Evolutionary conservation across 1,140 invertebrate species (phyloP).

Genomic region (Telenomus remus): DNA sequence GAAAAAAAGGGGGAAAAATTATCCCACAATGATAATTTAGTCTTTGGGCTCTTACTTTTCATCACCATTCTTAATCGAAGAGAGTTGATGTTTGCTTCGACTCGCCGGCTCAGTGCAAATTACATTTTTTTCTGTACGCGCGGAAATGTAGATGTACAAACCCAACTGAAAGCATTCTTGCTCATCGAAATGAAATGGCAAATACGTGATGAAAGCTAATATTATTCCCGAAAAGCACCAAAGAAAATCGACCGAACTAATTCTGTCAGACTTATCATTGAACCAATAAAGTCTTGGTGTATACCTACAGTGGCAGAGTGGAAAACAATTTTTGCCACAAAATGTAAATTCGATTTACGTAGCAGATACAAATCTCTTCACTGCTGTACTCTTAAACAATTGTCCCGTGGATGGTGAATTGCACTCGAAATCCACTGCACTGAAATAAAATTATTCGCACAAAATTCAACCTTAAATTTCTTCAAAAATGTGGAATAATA

Average conservation of each 20-base stretch:
- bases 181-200: too few relatives aligned
- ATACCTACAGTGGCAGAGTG: too few relatives aligned
- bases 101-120: slow-evolving; percentile 1
- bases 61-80: too few relatives aligned
- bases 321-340: too few relatives aligned
- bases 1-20: neutral
- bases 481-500: slow-evolving; percentile 2
- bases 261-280: too few relatives aligned
- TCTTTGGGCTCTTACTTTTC: too few relatives aligned
- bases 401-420: slow-evolving; percentile 23
- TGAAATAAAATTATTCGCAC: slow-evolving; percentile 11
- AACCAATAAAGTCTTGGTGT: too few relatives aligned
- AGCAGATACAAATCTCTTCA: slow-evolving; percentile 26
- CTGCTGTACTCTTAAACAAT: slow-evolving; percentile 20
- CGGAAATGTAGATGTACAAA: neutral
- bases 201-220: too few relatives aligned
- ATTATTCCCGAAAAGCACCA: too few relatives aligned
- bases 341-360: slow-evolving; percentile 6
- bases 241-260: too few relatives aligned
- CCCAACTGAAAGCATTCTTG: too few relatives aligned
- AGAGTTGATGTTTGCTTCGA: neutral
- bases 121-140: neutral
- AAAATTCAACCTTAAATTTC: slow-evolving; percentile 1
- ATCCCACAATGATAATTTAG: neutral
- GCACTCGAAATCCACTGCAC: slow-evolving; percentile 15